phyloP scores from a whole-genome alignment of 2,797 vertebrate species.

The Sebastes wilsoni region DNA sequence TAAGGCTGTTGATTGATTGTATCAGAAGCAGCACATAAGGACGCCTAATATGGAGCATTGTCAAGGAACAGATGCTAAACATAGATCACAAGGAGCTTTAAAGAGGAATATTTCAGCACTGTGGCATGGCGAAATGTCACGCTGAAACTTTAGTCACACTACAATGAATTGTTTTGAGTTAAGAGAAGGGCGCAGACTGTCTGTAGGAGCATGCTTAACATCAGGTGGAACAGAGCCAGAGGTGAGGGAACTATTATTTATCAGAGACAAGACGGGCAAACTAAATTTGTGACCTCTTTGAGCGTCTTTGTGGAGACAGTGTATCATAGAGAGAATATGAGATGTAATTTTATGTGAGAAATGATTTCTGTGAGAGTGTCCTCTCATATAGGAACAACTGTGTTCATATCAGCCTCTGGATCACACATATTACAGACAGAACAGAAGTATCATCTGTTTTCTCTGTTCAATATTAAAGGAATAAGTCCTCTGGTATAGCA shows the following conservation, averaged over 20 bases:
- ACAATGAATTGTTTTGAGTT: background rate
- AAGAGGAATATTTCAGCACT: background rate
- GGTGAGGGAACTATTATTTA: conserved; percentile 1
- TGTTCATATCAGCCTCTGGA: background rate
- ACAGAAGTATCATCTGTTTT: background rate
- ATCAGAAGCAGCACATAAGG: background rate
- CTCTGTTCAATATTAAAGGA: background rate
- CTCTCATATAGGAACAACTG: background rate
- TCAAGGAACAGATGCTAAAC: background rate
- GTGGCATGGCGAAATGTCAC: background rate
- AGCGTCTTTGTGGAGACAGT: conserved; percentile 3
- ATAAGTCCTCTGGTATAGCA: background rate
- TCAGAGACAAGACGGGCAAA: background rate
- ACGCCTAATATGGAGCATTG: background rate
- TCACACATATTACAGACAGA: background rate
- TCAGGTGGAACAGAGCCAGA: conserved; percentile 1
- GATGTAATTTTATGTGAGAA: conserved; percentile 6
- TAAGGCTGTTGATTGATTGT: background rate
- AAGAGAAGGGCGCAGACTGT: background rate
- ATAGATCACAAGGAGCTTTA: background rate
- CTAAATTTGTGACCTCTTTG: conserved; percentile 5
- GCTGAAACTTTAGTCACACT: background rate
- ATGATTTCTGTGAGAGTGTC: background rate
- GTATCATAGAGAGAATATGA: background rate
- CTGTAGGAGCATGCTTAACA: background rate